Base-by-base conservation (phyloP, 2,113 vertebrate genomes). In the Macquaria ambigua region DNA sequence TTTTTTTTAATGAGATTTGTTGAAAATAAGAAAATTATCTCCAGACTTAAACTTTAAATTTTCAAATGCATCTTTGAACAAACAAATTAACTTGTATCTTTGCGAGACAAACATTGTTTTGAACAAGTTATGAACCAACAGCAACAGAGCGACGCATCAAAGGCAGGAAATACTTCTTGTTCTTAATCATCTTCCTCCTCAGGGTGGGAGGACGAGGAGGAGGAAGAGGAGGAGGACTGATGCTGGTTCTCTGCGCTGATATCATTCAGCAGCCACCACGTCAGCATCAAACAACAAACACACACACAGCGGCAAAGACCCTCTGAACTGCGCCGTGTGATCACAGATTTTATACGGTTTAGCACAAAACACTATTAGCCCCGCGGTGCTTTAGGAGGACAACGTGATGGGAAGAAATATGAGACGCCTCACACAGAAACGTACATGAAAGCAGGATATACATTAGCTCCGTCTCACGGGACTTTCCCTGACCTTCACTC, bases 121-220 rank as follows among this genome's bases (percentile, higher is more conserved):
- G 55, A 55, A n/a, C n/a, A n/a, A 4, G 21, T 15, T 5, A 8
- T 37, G 21, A 52, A 80, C 39, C 18, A 37, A 12, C 62, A 59
- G 21, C 48, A 15, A 20, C 43, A 39, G 58, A 18, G 67, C 21
- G 43, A 81, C n/a, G 62, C 75, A 87, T 87, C 77, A 87, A 82
- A 90, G 87, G 62, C 83, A 89, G 90, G 93, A 92, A 92, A 91
- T 89, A 58, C 67, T 82, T 91, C 71, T 70, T 55, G 58, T 31
- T 52, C 70, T 74, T 79, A 83, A 86, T 92, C 84, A 79, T 89
- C 89, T 72, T 84, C 83, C 82, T 88, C 64, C 83, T 68, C 41
- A 0, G 39, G 76, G 52, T 25, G 8, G 9, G 61, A 21, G 46
- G 46, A 39, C 31, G 21, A 12, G 37, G 37, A 7, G 39, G 39